phyloP scores from a whole-genome alignment of 2,113 vertebrate species.

The Onychostoma macrolepis region DNA sequence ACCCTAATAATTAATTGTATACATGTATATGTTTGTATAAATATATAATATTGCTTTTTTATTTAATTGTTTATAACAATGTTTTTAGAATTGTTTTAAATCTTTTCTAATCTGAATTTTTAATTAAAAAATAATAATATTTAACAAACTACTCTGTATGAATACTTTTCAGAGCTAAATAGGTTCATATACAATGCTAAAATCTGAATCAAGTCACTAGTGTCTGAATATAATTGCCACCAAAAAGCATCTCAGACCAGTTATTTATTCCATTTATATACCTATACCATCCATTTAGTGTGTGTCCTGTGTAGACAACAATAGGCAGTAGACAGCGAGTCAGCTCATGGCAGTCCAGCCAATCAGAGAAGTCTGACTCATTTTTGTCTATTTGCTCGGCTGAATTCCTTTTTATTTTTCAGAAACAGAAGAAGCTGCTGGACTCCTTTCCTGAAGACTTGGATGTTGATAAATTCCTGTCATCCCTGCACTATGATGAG shows the following conservation, averaged over 20 bases:
- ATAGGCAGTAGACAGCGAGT: background rate
- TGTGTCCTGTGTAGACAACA: background rate
- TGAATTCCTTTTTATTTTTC: slow-evolving; percentile 44
- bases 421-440: slow-evolving; percentile 88
- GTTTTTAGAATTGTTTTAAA: too few species aligned
- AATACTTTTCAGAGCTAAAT: too few species aligned
- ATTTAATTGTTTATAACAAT: too few species aligned
- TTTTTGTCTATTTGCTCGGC: background rate
- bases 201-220: background rate
- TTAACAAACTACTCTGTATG: too few species aligned
- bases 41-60: too few species aligned
- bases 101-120: too few species aligned
- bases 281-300: background rate
- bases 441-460: slow-evolving; percentile 93
- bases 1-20: too few species aligned
- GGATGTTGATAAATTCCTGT: slow-evolving; percentile 98
- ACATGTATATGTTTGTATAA: too few species aligned
- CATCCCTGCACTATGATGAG: slow-evolving; percentile 96
- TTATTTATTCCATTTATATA: background rate
- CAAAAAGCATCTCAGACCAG: background rate
- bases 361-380: background rate
- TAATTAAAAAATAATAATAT: too few species aligned
- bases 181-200: too few species aligned
- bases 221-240: background rate
- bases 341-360: background rate